These are phyloP conservation scores for Oligia latruncula DNA, from an alignment of 2,888 invertebrate genomes.

Conservation along the genomic window DNA sequence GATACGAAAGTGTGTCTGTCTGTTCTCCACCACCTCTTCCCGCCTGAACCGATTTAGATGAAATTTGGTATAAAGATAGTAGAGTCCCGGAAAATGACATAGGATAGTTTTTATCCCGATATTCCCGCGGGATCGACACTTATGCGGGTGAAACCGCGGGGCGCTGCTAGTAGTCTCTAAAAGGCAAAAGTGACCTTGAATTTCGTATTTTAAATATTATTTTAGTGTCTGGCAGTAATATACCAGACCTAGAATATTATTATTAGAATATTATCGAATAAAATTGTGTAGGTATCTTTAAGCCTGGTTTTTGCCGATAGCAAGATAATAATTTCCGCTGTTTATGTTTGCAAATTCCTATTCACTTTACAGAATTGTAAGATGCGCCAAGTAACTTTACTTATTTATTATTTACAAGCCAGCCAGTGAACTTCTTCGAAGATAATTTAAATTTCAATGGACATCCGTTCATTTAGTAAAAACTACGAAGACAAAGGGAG, in stretches of 20 bases:
- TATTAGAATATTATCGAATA: background rate
- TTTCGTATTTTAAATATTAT: background rate
- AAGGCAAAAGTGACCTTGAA: background rate
- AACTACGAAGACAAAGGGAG: conserved; percentile 60
- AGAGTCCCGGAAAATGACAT: too few species aligned
- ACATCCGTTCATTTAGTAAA: conserved; percentile 62
- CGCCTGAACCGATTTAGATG: too few species aligned
- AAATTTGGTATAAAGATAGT: too few species aligned
- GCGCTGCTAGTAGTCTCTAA: background rate
- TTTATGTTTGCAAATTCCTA: conserved; percentile 30
- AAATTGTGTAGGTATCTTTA: conserved; percentile 2
- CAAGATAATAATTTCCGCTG: conserved; percentile 5
- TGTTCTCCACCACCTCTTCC: too few species aligned
- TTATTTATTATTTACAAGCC: conserved; percentile 19
- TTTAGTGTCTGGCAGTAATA: conserved; percentile 4
- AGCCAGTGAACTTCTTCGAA: conserved; percentile 55
- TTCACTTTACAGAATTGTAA: conserved; percentile 10
- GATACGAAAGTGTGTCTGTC: too few species aligned
- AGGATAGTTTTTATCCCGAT: too few species aligned
- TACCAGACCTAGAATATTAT: conserved; percentile 2
- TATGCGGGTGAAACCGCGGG: too few species aligned
- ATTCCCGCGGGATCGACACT: too few species aligned
- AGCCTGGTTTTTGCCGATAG: conserved; percentile 10
- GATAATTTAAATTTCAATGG: conserved; percentile 65
- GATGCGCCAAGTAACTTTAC: conserved; percentile 9